Evolutionary conservation across 1,140 invertebrate species (phyloP).

Genomic region (Aphelinus atriplicis): DNA sequence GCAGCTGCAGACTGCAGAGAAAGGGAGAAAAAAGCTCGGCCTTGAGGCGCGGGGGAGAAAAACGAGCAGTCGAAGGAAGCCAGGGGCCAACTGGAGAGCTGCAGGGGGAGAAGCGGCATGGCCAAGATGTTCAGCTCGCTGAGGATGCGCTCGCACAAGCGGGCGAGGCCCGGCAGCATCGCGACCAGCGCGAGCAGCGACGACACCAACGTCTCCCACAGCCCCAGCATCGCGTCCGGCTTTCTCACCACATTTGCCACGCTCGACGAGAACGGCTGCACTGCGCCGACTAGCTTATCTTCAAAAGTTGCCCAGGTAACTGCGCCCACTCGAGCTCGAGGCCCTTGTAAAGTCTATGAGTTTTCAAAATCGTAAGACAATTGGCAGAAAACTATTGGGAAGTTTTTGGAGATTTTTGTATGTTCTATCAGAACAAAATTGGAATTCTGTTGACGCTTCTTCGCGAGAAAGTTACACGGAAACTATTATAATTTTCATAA

Average conservation of each 20-base stretch:
- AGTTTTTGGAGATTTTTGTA: no score
- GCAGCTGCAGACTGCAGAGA: background rate
- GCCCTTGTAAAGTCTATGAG: no score
- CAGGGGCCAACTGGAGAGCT: background rate
- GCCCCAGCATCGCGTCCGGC: background rate
- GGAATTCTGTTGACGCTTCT: no score
- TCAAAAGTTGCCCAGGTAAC: constrained; percentile 78
- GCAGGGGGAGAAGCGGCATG: constrained; percentile 31
- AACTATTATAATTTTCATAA: no score
- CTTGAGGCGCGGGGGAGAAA: no score
- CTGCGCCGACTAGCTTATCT: constrained; percentile 73
- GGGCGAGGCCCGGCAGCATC: constrained; percentile 61
- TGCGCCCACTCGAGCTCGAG: no score
- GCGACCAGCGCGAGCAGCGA: constrained; percentile 59
- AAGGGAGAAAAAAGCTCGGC: background rate
- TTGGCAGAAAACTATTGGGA: no score
- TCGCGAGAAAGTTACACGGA: no score
- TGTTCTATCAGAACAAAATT: no score
- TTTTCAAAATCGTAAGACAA: no score
- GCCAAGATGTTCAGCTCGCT: constrained; percentile 63
- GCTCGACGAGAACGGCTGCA: constrained; percentile 64
- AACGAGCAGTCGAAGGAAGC: background rate
- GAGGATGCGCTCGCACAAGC: constrained; percentile 62
- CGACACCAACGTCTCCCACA: constrained; percentile 48
- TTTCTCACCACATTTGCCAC: no score